Evolutionary conservation across 2,113 vertebrate genomes (phyloP).

Genomic region (Nyctereutes procyonoides): DNA sequence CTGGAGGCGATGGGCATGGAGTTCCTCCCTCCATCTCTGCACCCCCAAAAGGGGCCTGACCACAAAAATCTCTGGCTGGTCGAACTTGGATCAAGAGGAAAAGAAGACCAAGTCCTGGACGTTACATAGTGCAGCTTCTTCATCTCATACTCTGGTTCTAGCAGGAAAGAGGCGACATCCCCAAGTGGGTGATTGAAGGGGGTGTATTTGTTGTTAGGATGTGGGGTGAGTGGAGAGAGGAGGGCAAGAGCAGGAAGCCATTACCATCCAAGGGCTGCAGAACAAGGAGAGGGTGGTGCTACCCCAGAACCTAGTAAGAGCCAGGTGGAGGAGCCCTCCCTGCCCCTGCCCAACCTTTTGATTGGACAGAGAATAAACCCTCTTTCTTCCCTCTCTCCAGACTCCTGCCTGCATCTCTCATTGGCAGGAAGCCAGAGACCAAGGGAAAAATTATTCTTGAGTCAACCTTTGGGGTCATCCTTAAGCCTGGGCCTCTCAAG

Average conservation of each 20-base stretch:
- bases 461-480: background rate
- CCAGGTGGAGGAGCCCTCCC: background rate
- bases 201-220: background rate
- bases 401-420: background rate
- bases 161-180: background rate
- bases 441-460: background rate
- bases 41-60: background rate
- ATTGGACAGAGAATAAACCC: background rate
- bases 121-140: background rate
- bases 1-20: too few relatives aligned
- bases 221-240: background rate
- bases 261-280: background rate
- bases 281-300: fast-evolving
- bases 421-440: background rate
- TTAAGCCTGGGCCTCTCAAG: too few relatives aligned
- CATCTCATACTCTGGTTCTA: fast-evolving
- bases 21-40: background rate
- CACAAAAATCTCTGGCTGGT: background rate
- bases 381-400: background rate
- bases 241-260: background rate
- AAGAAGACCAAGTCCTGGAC: background rate
- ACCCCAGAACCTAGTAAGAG: too few relatives aligned
- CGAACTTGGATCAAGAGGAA: background rate
- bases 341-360: background rate
- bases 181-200: background rate